These are phyloP conservation scores for Bursaphelenchus okinawaensis DNA, from an alignment of 2,888 invertebrate species.

Conservation along the genomic window DNA sequence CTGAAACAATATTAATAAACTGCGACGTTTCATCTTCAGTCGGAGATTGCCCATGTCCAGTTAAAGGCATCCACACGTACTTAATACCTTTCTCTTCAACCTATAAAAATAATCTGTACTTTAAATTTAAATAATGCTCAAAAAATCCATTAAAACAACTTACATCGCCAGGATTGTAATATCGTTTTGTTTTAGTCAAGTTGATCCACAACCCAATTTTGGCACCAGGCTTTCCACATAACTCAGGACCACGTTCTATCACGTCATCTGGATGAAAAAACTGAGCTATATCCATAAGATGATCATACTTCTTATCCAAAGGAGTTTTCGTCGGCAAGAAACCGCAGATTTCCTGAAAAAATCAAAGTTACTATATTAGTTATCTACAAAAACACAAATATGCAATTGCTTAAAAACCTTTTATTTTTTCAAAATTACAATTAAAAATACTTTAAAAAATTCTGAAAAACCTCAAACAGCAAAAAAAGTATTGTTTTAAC, in stretches of 20 bases:
- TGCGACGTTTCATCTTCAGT: constrained; percentile 73
- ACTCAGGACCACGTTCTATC: constrained; percentile 60
- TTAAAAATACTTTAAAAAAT: too few species aligned
- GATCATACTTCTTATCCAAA: constrained; percentile 74
- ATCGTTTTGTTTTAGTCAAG: constrained; percentile 86
- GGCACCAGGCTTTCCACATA: constrained; percentile 55
- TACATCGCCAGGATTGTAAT: constrained; percentile 78
- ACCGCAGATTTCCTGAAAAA: constrained; percentile 62
- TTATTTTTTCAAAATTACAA: too few species aligned
- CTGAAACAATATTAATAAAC: constrained; percentile 87
- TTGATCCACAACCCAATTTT: constrained; percentile 93
- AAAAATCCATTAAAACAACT: too few species aligned
- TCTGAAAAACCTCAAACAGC: too few species aligned
- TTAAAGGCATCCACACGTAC: constrained; percentile 69
- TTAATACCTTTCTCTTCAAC: constrained; percentile 58
- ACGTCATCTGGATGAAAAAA: constrained; percentile 83
- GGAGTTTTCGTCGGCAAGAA: constrained; percentile 95
- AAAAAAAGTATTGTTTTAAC: too few species aligned
- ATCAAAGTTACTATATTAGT: too few species aligned
- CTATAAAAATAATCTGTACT: constrained; percentile 25
- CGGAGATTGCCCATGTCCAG: constrained; percentile 80
- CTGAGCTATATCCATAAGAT: constrained; percentile 72
- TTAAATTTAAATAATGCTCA: background rate
- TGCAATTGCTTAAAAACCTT: too few species aligned
- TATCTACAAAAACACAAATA: too few species aligned